Base-by-base conservation (phyloP, 2,113 vertebrate species). In the Cygnus atratus region DNA sequence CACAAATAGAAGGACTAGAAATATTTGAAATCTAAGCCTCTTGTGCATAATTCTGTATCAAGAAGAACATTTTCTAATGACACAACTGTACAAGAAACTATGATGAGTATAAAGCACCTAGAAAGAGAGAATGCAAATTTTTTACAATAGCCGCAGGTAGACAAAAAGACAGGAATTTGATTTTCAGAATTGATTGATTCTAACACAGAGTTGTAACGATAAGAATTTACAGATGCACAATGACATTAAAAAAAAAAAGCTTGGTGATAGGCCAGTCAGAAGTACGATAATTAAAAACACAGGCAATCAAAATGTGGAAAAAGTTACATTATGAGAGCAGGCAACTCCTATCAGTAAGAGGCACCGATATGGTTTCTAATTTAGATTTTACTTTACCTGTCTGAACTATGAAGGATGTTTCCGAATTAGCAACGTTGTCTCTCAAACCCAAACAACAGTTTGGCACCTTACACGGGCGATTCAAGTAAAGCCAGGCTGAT, bases 331-430 rank as follows among this genome's bases (percentile, higher is more conserved):
- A 21, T 1, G 11, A 52, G 17, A 68, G 24, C 75, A 46, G 48
- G 74, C 43, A 91, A 76, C 28, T 50, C 22, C 0, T 31, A 44
- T 8, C 21, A 35, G 50, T 35, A 77, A 71, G 31, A 88, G 26
- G 76, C 72, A 81, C 33, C 11, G 18, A 77, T 62, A 74, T 1
- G 37, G 13, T 72, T 71, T 86, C 37, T 84, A 94, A 92, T 73
- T 87, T 59, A 62, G 44, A 91, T 95, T 94, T 96, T 55, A 76
- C 58, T 85, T 89, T 71, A 80, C n/a, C 46, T 75, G 74, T 28
- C 28, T 91, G 35, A 75, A 74, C 46, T 61, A 58, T 16, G 54
- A 89, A 58, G n/a, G 29, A 59, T 50, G 16, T 41, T 91, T 81
- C 26, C 58, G 55, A 9, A 93, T 84, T 95, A 88, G 84, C 61